Conservation (phyloP, 2,113 vertebrate species). For the Ictidomys tridecemlineatus region DNA sequence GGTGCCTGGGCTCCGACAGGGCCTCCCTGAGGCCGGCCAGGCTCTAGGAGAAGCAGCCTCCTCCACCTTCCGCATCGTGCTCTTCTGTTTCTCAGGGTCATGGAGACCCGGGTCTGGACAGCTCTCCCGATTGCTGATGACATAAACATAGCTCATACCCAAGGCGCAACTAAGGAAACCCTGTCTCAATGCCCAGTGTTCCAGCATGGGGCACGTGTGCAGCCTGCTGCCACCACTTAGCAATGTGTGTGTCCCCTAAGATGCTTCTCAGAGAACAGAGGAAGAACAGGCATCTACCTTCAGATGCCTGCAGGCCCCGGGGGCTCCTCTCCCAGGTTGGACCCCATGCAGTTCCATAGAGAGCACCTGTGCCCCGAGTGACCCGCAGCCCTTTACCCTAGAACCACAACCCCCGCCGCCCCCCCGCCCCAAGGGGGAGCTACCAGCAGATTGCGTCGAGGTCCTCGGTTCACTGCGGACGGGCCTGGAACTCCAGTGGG, state of each 20-base stretch:
- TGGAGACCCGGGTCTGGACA: background rate
- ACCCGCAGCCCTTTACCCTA: fast-evolving
- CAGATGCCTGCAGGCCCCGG: too few relatives aligned
- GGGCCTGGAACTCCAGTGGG: too few relatives aligned
- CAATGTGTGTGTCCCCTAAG: fast-evolving
- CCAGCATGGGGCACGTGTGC: background rate
- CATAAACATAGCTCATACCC: background rate
- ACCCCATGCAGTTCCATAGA: too few relatives aligned
- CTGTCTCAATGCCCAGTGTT: background rate
- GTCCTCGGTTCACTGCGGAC: fast-evolving
- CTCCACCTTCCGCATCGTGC: too few relatives aligned
- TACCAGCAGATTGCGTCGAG: fast-evolving
- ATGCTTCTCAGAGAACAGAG: background rate
- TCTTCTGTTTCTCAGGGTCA: background rate
- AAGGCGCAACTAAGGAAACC: background rate
- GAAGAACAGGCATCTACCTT: too few relatives aligned
- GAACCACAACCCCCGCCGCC: fast-evolving
- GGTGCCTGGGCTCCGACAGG: fast-evolving
- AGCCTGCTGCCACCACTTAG: too few relatives aligned
- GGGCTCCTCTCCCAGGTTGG: too few relatives aligned
- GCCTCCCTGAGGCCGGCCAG: fast-evolving
- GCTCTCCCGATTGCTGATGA: background rate
- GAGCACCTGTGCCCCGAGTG: background rate
- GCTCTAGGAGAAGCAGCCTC: background rate
- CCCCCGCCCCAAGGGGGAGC: fast-evolving